A percentile compares a stretch with the other conserved stretches of the same genome.
These are phyloP conservation scores for Arenicola marina DNA, from an alignment of 2,888 invertebrate genomes.

Conservation along the genomic window DNA sequence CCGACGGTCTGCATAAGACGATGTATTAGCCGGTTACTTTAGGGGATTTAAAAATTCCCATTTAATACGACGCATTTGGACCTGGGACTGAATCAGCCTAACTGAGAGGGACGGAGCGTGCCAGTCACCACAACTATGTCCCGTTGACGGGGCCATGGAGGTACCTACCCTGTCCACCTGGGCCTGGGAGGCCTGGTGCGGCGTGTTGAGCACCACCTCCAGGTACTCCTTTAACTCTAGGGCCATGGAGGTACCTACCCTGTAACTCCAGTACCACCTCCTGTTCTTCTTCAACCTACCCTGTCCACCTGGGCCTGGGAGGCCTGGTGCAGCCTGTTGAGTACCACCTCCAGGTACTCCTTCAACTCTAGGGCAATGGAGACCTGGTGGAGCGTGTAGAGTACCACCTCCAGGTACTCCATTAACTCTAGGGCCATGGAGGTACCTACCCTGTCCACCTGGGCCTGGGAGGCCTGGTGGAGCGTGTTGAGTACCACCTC, in stretches of 20 bases:
- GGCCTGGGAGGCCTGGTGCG: conserved; percentile 87
- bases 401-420: conserved; percentile 85
- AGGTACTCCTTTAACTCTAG: conserved; percentile 91
- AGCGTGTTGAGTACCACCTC: conserved; percentile 80
- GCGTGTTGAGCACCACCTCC: conserved; percentile 77
- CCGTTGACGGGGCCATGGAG: too few species aligned
- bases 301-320: conserved; percentile 89
- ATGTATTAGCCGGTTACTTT: too few species aligned
- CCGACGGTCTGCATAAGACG: too few species aligned
- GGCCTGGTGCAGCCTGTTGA: conserved; percentile 83
- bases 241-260: too few species aligned
- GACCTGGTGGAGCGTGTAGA: conserved; percentile 79
- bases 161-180: conserved; percentile 75
- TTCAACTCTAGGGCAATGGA: conserved; percentile 89
- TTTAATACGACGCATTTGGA: too few species aligned
- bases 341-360: conserved; percentile 85
- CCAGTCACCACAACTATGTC: too few species aligned
- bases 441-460: conserved; percentile 74
- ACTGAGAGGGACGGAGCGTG: too few species aligned
- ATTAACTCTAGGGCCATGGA: conserved; percentile 89
- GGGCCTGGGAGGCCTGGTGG: conserved; percentile 87
- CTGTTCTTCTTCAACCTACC: too few species aligned
- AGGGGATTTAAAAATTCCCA: too few species aligned
- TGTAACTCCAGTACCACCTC: not conserved
- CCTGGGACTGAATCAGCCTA: too few species aligned